Conservation (phyloP, 2,888 invertebrate genomes). For the Oxyteleia sp. region DNA sequence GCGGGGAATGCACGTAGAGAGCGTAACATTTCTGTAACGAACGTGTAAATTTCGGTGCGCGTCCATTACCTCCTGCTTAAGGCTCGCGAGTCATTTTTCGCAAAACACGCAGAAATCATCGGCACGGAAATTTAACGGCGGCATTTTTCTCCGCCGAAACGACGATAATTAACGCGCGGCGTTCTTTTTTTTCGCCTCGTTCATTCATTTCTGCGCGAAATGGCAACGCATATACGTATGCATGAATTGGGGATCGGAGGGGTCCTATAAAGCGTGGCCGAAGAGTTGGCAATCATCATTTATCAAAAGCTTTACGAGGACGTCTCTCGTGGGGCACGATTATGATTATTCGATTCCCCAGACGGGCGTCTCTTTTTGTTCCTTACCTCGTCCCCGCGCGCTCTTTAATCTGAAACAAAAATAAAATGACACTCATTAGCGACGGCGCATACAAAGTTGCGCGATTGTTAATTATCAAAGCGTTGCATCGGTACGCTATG, state of each 20-base stretch:
- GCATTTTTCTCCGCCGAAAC: slow-evolving; percentile 53
- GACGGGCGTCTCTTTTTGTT: slow-evolving; percentile 45
- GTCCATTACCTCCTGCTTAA: slow-evolving; percentile 34
- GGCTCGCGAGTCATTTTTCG: slow-evolving; percentile 44
- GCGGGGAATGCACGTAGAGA: slow-evolving; percentile 26
- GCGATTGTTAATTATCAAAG: too few species aligned
- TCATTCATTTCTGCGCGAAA: slow-evolving; percentile 40
- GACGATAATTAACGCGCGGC: slow-evolving; percentile 59
- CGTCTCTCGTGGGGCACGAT: slow-evolving; percentile 51
- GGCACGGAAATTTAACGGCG: slow-evolving; percentile 55
- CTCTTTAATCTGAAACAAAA: slow-evolving; percentile 85
- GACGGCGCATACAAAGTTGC: too few species aligned
- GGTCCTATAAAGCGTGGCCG: slow-evolving; percentile 49
- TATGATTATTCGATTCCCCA: slow-evolving; percentile 60
- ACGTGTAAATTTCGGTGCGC: slow-evolving; percentile 58
- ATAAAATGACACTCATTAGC: too few species aligned
- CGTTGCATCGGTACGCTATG: too few species aligned
- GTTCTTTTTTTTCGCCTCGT: slow-evolving; percentile 21
- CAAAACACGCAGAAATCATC: slow-evolving; percentile 39
- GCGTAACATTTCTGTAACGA: slow-evolving; percentile 51
- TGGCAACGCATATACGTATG: slow-evolving; percentile 1
- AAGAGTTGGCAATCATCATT: slow-evolving; percentile 70
- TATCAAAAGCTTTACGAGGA: slow-evolving; percentile 69
- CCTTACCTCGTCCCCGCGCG: slow-evolving; percentile 85
- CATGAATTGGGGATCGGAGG: slow-evolving; percentile 35